These are phyloP conservation scores for Daphoenositta chrysoptera DNA, from an alignment of 2,113 vertebrate species.

Conservation along the genomic window DNA sequence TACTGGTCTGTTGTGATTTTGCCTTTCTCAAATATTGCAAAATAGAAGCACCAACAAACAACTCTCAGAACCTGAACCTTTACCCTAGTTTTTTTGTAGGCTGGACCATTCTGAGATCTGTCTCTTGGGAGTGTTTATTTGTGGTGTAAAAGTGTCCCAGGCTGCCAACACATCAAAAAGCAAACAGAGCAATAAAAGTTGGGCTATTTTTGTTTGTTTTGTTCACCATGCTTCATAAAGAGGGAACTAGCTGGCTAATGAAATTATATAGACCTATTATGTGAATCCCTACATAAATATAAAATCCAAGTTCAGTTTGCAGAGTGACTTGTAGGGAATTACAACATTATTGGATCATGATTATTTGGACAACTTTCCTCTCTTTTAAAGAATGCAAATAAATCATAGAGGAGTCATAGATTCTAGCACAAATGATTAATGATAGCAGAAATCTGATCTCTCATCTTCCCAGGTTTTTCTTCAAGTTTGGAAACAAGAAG, in stretches of 20 bases:
- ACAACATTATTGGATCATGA: neutral
- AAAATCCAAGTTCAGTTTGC: neutral
- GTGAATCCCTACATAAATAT: neutral
- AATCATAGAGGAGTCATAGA: neutral
- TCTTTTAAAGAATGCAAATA: neutral
- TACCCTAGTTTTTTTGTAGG: neutral
- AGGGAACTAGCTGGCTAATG: neutral
- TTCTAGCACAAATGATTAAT: neutral
- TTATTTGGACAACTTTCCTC: neutral
- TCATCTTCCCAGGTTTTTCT: neutral
- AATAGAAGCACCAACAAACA: neutral
- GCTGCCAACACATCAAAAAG: neutral
- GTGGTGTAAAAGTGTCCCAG: neutral
- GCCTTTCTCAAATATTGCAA: neutral
- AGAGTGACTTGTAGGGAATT: neutral
- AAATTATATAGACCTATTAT: neutral
- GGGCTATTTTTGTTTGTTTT: neutral
- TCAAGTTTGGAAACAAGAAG: neutral
- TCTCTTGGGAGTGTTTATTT: neutral
- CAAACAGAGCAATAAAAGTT: neutral
- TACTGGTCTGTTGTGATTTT: neutral
- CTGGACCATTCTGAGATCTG: neutral
- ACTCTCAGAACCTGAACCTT: neutral
- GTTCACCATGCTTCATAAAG: neutral
- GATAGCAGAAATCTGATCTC: neutral